Evolutionary conservation across 1,140 invertebrate genomes (phyloP), one percentile per base, ranked within the genome.

Genomic region (Papilio aristodemus): DNA sequence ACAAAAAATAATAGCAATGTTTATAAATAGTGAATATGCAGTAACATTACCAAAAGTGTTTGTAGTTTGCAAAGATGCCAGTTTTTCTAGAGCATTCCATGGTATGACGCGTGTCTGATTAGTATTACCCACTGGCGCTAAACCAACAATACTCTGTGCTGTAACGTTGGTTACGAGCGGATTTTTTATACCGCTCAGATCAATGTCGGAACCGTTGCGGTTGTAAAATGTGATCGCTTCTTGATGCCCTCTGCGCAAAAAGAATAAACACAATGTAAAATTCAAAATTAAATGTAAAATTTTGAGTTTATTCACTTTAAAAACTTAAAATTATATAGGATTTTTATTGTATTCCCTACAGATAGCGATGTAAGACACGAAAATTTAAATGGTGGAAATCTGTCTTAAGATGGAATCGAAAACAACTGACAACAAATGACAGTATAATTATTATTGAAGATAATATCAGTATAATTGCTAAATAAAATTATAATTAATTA

Each of bases 81-180:
- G 19, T 10, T 72, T 66, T 17, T 77, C 71, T 2, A 78, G 32
- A 22, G 66, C 37, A 13, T 39, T 74, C 75, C 79, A 79, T 8
- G 79, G 74, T 6, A 69, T 17, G 1, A 63, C 25, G 0, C 36
- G 37, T 7, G 68, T 71, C 4, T 69, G 38, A 4, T 72, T 76
- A 0, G 58, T 38, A 14, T 64, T 27, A 19, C 7, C 37, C 14
- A 74, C 67, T 17, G 82, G 83, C 0, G 80, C 77, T 2, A 86
- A 59, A 4, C 78, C 85, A 0, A 89, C 73, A 1, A 86, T 54
- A 54, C 80, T 83, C 38, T 89, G 81, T 3, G 85, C 85, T 11
- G 84, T 86, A 37, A 89, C 78, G 37, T 89, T 89, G 0, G 85
- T 87, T 7, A 83, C 27, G n/a, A 89, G 68, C 0, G 85, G 85